These are phyloP conservation scores for Galaxea fascicularis DNA, from an alignment of 92 coral and sea anemone genomes.

Conservation along the genomic window DNA sequence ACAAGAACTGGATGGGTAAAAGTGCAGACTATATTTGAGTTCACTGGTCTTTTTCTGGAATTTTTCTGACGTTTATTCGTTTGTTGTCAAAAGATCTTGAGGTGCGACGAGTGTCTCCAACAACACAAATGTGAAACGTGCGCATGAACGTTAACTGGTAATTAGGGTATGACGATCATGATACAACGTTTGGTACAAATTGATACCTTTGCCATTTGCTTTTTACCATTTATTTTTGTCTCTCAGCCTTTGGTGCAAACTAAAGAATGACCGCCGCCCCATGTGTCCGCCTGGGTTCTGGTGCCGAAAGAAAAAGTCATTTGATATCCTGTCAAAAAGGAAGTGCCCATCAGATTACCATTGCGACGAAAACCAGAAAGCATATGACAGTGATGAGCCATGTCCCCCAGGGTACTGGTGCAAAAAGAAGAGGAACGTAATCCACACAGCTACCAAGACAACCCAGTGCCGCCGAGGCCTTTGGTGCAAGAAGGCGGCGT, in stretches of 20 bases:
- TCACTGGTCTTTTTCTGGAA: too few relatives aligned
- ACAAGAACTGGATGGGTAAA: too few relatives aligned
- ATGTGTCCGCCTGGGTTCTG: conserved; percentile 81
- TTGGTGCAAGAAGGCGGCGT: conserved; percentile 70
- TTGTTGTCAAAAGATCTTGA: too few relatives aligned
- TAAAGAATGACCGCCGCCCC: conserved; percentile 22
- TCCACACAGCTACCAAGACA: conserved; percentile 41
- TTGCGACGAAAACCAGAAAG: conserved; percentile 19
- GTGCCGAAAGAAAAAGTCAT: conserved; percentile 65
- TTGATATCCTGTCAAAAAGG: conserved; percentile 15
- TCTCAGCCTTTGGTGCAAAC: conserved; percentile 40
- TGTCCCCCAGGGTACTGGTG: conserved; percentile 94
- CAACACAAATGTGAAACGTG: too few relatives aligned
- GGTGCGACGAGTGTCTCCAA: too few relatives aligned
- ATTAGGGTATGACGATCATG: neutral
- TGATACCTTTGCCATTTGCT: too few relatives aligned
- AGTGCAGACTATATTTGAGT: too few relatives aligned
- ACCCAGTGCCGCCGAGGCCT: conserved; percentile 70
- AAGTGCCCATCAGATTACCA: conserved; percentile 30
- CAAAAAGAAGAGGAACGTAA: conserved; percentile 64
- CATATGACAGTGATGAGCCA: neutral
- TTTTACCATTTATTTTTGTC: neutral
- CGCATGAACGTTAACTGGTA: too few relatives aligned
- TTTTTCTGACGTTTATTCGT: too few relatives aligned
- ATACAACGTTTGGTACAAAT: too few relatives aligned